Evolutionary conservation across 2,797 vertebrate genomes (phyloP), one percentile per base, ranked within the genome.

Genomic region (Neosilurus mollespiculum): DNA sequence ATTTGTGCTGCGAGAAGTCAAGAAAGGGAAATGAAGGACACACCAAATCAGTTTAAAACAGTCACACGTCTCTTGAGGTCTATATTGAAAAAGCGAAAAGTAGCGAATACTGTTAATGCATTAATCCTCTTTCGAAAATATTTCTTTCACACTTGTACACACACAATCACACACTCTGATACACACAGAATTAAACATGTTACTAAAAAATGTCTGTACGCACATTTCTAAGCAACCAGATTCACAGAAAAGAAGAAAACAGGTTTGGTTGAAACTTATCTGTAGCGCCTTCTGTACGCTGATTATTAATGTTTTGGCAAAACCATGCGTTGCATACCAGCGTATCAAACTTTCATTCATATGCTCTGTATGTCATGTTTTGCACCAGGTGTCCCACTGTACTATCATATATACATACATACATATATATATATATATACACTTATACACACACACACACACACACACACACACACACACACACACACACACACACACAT

Each of bases 1-100:
- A 82, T 70, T 34, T 34, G 69, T 20, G 53, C 72, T 84, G 20
- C 69, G 49, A 67, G 30, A 66, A 83, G 75, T 75, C 26, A 79
- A 81, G 51, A 81, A 56, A 62, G 30, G 49, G 26, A 53, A 64
- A 15, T 71, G 65, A 81, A 70, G 73, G 80, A 65, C 65, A 78
- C 22, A 15, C 4, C 18, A 58, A 81, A 78, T 64, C 61, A 84
- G 78, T 54, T 30, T 34, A 12, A 71, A 34, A 69, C 22, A 78
- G 34, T 43, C 22, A 26, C 58, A 81, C 11, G 59, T 54, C 70
- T 66, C 71, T 61, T 83, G 37, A 78, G 59, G 75, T 61, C 4
- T 80, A n/a, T 61, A 77, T 70, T 75, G 18, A 70, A 84, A 81
- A 81, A 80, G 49, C 18, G 56, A 34, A 59, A 56, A 22, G 30